Conservation (phyloP, 1,140 invertebrate species). For the Drosophila gunungcola region DNA sequence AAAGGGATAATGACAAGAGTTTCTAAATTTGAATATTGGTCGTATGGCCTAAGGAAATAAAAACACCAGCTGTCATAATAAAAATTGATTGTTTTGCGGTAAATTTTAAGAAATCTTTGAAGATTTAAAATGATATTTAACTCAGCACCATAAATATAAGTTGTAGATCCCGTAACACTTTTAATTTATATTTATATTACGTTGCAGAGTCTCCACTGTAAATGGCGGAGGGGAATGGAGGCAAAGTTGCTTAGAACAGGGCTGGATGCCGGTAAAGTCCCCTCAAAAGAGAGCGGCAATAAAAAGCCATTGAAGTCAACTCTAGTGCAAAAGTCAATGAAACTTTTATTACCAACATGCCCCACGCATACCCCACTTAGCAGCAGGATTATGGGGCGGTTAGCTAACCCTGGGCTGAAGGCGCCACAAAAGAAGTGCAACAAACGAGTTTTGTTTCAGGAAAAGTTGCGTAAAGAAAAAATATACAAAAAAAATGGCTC, state of each 20-base stretch:
- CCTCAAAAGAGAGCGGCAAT: conserved; percentile 39
- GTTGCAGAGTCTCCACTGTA: not conserved
- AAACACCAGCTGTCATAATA: no score
- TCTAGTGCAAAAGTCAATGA: conserved; percentile 74
- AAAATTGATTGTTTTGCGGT: no score
- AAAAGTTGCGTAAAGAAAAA: conserved; percentile 56
- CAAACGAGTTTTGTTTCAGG: conserved; percentile 64
- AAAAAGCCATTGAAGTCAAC: conserved; percentile 70
- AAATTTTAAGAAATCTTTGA: no score
- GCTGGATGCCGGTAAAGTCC: conserved; percentile 6
- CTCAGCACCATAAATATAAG: no score
- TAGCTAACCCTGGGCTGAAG: conserved; percentile 2
- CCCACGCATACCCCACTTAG: conserved; percentile 8
- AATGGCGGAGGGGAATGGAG: not conserved
- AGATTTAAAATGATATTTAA: no score
- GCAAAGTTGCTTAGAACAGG: conserved; percentile 8
- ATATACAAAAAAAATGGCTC: not conserved
- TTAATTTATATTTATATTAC: not conserved
- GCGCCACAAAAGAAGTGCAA: conserved; percentile 64
- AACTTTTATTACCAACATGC: conserved; percentile 59
- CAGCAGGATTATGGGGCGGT: conserved; percentile 18
- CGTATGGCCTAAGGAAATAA: no score
- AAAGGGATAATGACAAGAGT: no score
- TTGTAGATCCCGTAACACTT: not conserved
- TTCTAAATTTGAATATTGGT: no score